Percentiles rank a stretch among this genome's conserved stretches.
phyloP scores from a whole-genome alignment of 2,113 vertebrate genomes.

The Bubalus kerabau region DNA sequence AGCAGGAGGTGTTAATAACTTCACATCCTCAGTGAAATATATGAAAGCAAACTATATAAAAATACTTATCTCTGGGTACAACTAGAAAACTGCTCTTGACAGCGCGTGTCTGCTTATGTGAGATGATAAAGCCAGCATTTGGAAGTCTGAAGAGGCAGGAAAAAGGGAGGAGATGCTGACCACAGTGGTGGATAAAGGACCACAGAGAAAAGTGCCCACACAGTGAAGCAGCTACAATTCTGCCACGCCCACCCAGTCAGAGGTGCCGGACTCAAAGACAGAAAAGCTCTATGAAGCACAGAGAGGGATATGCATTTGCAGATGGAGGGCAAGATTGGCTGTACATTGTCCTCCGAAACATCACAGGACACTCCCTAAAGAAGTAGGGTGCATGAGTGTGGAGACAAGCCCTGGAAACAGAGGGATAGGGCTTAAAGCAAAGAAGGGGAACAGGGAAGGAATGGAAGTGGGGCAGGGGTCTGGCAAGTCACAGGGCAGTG shows the following conservation, averaged over 20 bases:
- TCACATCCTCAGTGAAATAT: neutral
- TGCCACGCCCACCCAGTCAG: neutral
- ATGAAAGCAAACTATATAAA: neutral
- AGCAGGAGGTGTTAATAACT: neutral
- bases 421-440: neutral
- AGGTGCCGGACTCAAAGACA: neutral
- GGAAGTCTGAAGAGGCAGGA: neutral
- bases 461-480: neutral
- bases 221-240: neutral
- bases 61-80: neutral
- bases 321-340: neutral
- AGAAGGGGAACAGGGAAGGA: neutral
- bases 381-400: neutral
- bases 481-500: neutral
- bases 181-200: neutral
- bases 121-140: neutral
- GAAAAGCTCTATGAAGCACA: neutral
- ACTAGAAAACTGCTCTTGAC: neutral
- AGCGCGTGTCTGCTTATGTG: neutral
- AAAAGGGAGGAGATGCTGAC: neutral
- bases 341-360: neutral
- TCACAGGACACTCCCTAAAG: neutral
- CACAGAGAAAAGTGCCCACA: neutral
- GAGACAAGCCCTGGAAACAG: neutral
- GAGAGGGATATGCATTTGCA: neutral